Evolutionary conservation across 2,888 invertebrate genomes (phyloP).

Genomic region (Lampropteryx suffumata): DNA sequence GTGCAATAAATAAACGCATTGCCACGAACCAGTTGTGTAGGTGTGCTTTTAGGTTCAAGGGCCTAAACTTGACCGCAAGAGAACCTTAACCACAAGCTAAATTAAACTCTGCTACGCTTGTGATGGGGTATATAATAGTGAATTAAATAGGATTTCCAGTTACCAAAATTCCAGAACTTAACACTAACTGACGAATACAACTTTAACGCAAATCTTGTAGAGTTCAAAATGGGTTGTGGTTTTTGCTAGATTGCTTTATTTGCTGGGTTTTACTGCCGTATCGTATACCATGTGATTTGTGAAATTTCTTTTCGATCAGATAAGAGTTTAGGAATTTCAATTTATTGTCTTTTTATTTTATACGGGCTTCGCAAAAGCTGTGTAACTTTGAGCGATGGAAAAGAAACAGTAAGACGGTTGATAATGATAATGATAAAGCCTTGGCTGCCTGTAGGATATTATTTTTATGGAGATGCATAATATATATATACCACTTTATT

Average conservation of each 20-base stretch:
- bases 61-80: conserved; percentile 26
- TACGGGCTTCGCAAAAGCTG: too few species aligned
- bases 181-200: too few species aligned
- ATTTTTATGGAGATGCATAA: too few species aligned
- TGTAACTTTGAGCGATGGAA: too few species aligned
- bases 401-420: too few species aligned
- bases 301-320: conserved; percentile 21
- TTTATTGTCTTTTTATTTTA: not conserved
- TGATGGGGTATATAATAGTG: not conserved
- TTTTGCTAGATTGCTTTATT: not conserved
- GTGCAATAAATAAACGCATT: conserved; percentile 21
- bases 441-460: too few species aligned
- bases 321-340: conserved; percentile 12
- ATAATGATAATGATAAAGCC: too few species aligned
- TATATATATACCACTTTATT: too few species aligned
- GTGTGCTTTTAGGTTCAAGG: conserved; percentile 30
- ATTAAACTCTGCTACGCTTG: conserved; percentile 3
- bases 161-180: not conserved
- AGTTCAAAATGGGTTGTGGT: not conserved
- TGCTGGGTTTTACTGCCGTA: conserved; percentile 5
- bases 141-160: not conserved
- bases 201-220: not conserved
- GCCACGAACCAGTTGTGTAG: conserved; percentile 8
- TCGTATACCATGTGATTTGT: conserved; percentile 19
- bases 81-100: conserved; percentile 2